Conservation (phyloP, 2,888 invertebrate species). For the Parnassius apollo region DNA sequence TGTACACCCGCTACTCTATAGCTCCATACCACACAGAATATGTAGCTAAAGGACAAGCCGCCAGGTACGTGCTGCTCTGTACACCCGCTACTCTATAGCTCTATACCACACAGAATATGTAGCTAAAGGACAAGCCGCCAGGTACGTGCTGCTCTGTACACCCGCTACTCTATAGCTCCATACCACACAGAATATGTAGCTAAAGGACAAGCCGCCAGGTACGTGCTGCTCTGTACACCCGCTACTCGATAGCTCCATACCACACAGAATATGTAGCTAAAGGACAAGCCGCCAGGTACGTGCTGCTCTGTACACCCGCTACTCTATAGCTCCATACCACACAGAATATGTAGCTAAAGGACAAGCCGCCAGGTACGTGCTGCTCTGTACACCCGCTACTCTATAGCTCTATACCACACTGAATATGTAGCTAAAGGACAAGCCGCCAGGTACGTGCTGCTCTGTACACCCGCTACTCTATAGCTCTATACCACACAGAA, state of each 20-base stretch:
- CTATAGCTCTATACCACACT: neutral
- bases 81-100: neutral
- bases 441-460: constrained; percentile 8
- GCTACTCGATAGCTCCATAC: neutral
- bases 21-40: neutral
- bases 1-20: neutral
- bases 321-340: neutral
- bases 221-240: neutral
- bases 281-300: constrained; percentile 13
- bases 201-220: constrained; percentile 12
- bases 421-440: neutral
- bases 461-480: neutral
- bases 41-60: constrained; percentile 3
- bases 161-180: neutral
- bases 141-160: neutral
- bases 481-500: neutral
- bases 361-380: constrained; percentile 11
- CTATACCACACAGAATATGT: neutral
- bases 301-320: neutral
- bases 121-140: constrained; percentile 5
- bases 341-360: too few relatives aligned
- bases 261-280: neutral
- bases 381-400: neutral
- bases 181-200: too few relatives aligned
- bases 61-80: constrained; percentile 1